These are phyloP conservation scores for Macropus fuliginosus DNA, from an alignment of 2,797 vertebrate species.

Conservation along the genomic window DNA sequence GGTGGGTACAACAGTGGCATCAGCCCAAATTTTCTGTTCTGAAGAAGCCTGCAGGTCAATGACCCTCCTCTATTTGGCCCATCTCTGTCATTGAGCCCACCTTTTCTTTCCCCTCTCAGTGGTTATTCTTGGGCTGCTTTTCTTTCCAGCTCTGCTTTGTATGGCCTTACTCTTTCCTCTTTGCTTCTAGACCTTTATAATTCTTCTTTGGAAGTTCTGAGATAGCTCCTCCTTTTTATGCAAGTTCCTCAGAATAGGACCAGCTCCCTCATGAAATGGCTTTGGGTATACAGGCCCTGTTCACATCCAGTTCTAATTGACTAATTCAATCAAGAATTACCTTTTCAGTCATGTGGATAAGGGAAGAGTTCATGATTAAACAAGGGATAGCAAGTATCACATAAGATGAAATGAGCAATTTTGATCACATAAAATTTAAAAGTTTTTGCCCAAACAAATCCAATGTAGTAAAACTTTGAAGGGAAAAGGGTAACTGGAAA, in stretches of 20 bases:
- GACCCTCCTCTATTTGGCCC: not conserved
- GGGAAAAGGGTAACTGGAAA: not conserved
- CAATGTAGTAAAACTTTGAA: not conserved
- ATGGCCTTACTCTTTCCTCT: not conserved
- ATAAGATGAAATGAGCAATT: not conserved
- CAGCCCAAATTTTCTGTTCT: not conserved
- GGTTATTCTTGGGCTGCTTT: not conserved
- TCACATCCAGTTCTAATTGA: not conserved
- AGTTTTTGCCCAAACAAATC: not conserved
- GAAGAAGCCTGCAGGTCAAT: not conserved
- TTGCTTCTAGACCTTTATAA: not conserved
- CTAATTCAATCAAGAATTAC: not conserved
- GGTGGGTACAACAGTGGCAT: not conserved
- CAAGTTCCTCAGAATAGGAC: not conserved
- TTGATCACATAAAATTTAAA: not conserved
- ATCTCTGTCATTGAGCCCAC: not conserved
- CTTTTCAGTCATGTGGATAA: not conserved
- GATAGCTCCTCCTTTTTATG: not conserved
- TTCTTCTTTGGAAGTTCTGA: not conserved
- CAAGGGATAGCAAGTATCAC: not conserved
- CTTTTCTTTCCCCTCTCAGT: not conserved
- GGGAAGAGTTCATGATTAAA: not conserved
- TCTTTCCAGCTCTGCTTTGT: not conserved
- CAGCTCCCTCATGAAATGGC: not conserved
- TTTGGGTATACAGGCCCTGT: not conserved